Percentiles rank a stretch among this genome's conserved stretches.
phyloP scores from a whole-genome alignment of 2,113 vertebrate genomes.

The Promerops cafer region DNA sequence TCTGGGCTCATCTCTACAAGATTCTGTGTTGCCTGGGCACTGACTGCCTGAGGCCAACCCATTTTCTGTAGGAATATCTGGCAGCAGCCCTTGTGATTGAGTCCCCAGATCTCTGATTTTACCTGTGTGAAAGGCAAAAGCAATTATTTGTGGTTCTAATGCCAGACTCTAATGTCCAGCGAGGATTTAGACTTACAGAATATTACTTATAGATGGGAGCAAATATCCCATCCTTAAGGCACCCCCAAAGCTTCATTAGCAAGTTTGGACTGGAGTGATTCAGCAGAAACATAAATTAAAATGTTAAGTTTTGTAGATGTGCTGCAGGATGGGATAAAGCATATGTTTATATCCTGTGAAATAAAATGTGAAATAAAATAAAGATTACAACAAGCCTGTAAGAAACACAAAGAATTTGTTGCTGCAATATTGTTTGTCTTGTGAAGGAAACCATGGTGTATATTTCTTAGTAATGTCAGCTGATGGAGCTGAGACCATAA shows the following conservation, averaged over 20 bases:
- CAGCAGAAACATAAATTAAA: neutral
- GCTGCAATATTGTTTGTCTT: constrained; percentile 22
- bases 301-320: neutral
- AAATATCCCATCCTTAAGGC: neutral
- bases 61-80: neutral
- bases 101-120: neutral
- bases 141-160: neutral
- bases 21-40: neutral
- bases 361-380: constrained; percentile 7
- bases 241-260: neutral
- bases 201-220: neutral
- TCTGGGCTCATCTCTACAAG: neutral
- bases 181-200: neutral
- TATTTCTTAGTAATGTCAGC: constrained; percentile 37
- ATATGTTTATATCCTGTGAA: neutral
- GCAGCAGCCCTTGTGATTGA: neutral
- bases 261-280: neutral
- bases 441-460: neutral
- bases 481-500: constrained; percentile 9
- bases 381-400: neutral
- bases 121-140: neutral
- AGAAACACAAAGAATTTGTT: constrained; percentile 22
- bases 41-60: neutral
- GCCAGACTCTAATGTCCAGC: neutral
- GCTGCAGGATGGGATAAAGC: neutral